Evolutionary conservation across 64 coral and sea anemone species (phyloP), one percentile per base, ranked within the genome.

Genomic region (Actinia equina): DNA sequence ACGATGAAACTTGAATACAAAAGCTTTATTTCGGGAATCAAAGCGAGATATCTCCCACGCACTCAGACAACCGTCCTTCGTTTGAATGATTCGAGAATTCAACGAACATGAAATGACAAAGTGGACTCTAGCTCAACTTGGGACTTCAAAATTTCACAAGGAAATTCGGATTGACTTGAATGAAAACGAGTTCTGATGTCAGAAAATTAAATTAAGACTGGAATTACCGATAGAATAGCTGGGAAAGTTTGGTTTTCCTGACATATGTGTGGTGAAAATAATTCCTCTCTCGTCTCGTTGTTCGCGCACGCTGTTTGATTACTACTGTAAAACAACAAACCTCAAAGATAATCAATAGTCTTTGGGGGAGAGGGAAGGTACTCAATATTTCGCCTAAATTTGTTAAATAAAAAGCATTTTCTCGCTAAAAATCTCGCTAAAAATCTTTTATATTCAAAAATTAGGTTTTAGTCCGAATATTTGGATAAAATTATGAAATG

Each of bases 261-360:
- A 74, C 62, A 65, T 65, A 23, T 65, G 62, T 65, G 0, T 65
- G 55, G 11, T 30, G 23, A 41, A 74, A 74, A 74, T 74, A 74
- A 14, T 27, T 30, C 23, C 69, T 25, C 23, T 30, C 13, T 30
- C 12, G 25, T 30, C 46, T 49, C 7, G 46, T 74, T 23, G 62
- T 65, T 74, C 69, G 25, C 26, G 69, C 69, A 74, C 69, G 69
- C 69, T 74, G 69, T 74, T 74, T 74, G 69, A 74, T 74, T 3
- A 74, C 30, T 37, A 37, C 30, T 37, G 30, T 37, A 74, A 74
- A 74, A 74, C 27, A 74, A 74, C 69, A 74, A 74, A 74, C 69
- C 25, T 74, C 62, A 65, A 65, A 65, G 19, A n/a, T n/a, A 74
- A 12, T 16, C 69, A 23, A 65, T 71, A 74, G 3, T 12, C 69